phyloP scores from a whole-genome alignment of 2,797 vertebrate species.

The Lepus oiostolus region DNA sequence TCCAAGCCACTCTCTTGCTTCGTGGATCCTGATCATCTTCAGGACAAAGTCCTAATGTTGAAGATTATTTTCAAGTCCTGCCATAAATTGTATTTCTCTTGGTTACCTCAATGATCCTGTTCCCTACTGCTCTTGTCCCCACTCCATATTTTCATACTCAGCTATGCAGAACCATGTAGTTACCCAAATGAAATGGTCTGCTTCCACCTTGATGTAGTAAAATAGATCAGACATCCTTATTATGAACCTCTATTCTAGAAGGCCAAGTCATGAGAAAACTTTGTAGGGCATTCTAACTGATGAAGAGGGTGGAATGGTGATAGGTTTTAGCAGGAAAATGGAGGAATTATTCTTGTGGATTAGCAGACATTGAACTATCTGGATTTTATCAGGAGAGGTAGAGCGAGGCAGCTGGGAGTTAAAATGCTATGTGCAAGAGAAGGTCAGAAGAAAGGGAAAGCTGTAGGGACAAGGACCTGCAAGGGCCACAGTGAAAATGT shows the following conservation, averaged over 20 bases:
- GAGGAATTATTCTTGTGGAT: background rate
- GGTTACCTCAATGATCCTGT: background rate
- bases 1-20: background rate
- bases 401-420: background rate
- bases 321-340: background rate
- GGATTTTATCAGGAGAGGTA: background rate
- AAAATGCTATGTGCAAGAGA: background rate
- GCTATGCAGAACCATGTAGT: background rate
- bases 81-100: background rate
- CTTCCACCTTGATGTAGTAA: background rate
- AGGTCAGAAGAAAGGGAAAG: background rate
- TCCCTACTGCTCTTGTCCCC: rapidly evolving
- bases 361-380: background rate
- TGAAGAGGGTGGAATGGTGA: background rate
- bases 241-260: background rate
- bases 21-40: background rate
- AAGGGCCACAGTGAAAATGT: background rate
- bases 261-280: background rate
- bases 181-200: background rate
- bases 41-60: background rate
- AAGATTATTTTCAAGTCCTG: background rate
- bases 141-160: background rate
- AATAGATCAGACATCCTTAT: background rate
- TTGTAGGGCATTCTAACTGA: background rate
- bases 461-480: background rate